Evolutionary conservation across 2,888 invertebrate species (phyloP).

Genomic region (Lepeophtheirus nordmannii): DNA sequence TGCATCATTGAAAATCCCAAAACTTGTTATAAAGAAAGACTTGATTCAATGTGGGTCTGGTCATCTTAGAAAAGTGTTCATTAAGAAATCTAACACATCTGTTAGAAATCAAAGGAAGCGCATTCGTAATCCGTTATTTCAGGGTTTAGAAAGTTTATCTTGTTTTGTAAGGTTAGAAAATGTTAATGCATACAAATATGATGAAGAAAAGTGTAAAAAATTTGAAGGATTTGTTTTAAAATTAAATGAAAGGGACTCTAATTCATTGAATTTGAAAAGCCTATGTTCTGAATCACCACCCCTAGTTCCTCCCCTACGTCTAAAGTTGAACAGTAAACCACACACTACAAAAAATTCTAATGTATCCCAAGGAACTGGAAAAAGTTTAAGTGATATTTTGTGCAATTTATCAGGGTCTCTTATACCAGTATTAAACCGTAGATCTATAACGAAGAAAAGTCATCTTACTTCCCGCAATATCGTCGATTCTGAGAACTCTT

Average conservation of each 20-base stretch:
- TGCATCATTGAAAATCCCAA: not conserved
- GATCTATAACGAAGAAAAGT: no score
- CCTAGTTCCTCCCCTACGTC: not conserved
- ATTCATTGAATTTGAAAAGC: not conserved
- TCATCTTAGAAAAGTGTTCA: not conserved
- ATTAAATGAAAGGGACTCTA: not conserved
- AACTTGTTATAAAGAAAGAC: not conserved
- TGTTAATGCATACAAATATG: not conserved
- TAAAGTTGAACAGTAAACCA: not conserved
- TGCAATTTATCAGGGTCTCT: not conserved
- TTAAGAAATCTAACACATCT: not conserved
- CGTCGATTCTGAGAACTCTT: no score
- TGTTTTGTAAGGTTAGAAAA: not conserved
- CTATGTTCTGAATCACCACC: not conserved
- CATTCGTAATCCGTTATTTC: no score
- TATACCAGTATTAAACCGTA: no score
- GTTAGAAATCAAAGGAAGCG: no score
- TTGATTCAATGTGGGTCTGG: not conserved
- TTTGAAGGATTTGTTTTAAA: not conserved
- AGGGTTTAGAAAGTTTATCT: not conserved
- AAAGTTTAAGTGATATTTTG: not conserved
- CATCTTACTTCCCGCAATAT: no score
- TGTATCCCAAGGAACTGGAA: not conserved
- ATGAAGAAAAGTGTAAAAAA: not conserved
- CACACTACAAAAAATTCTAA: not conserved